Evolutionary conservation across 92 coral and sea anemone species (phyloP).

Genomic region (Umimayanthus kanabou): DNA sequence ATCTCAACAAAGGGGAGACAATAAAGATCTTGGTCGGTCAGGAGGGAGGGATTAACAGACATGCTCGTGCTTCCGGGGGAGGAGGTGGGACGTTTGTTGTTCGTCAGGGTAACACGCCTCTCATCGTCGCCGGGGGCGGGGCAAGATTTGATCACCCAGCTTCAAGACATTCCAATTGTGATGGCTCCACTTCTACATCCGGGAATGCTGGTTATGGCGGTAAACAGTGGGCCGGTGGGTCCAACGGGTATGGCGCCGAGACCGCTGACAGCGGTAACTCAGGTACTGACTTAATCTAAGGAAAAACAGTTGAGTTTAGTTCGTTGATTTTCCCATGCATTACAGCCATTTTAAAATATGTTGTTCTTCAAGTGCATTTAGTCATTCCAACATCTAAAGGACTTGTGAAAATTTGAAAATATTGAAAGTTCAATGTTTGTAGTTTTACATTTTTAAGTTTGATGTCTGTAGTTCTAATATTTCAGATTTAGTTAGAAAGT

Average conservation of each 20-base stretch:
- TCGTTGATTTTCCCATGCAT: too few relatives aligned
- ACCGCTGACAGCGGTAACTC: constrained; percentile 28
- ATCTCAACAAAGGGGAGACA: constrained; percentile 40
- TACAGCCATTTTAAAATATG: too few relatives aligned
- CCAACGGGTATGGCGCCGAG: constrained; percentile 42
- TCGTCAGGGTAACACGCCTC: constrained; percentile 45
- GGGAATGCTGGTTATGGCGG: constrained; percentile 52
- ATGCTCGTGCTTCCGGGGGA: constrained; percentile 42
- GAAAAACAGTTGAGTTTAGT: too few relatives aligned
- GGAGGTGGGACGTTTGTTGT: constrained; percentile 77
- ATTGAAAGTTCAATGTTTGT: too few relatives aligned
- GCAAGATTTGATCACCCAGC: constrained; percentile 32
- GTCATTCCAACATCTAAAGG: too few relatives aligned
- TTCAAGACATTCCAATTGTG: constrained; percentile 48
- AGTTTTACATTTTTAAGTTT: too few relatives aligned
- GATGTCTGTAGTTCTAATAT: too few relatives aligned
- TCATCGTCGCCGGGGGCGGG: constrained; percentile 73
- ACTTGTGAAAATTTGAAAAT: too few relatives aligned
- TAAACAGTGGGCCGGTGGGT: constrained; percentile 55
- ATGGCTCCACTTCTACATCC: constrained; percentile 47
- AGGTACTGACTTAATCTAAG: constrained; percentile 14
- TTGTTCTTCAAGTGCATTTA: too few relatives aligned
- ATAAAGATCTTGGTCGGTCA: constrained; percentile 61
- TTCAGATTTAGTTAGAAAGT: too few relatives aligned
- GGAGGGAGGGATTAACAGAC: constrained; percentile 43